These are phyloP conservation scores for Diaprepes abbreviatus DNA, from an alignment of 2,888 invertebrate genomes.

Conservation along the genomic window DNA sequence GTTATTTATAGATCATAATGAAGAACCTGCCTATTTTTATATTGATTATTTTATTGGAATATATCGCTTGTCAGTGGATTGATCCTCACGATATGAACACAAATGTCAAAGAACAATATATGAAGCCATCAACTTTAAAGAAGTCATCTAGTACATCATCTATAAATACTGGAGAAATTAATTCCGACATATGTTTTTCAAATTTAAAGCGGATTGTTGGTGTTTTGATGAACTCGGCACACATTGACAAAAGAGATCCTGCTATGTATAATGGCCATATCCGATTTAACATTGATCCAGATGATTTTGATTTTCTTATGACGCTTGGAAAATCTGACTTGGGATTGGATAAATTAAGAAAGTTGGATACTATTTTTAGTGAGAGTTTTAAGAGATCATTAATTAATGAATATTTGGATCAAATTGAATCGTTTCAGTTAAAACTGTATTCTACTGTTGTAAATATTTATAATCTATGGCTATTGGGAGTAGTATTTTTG, in stretches of 20 bases:
- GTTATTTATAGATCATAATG: background rate
- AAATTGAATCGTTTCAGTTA: slow-evolving; percentile 40
- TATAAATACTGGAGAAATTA: slow-evolving; percentile 19
- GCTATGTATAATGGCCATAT: slow-evolving; percentile 46
- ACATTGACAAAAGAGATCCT: slow-evolving; percentile 43
- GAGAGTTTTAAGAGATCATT: slow-evolving; percentile 44
- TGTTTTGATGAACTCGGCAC: slow-evolving; percentile 50
- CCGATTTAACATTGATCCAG: slow-evolving; percentile 43
- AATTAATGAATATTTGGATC: slow-evolving; percentile 45
- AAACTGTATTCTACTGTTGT: slow-evolving; percentile 44
- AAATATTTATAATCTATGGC: slow-evolving; percentile 44
- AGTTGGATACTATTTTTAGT: slow-evolving; percentile 53
- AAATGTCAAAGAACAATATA: slow-evolving; percentile 40
- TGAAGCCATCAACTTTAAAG: slow-evolving; percentile 8
- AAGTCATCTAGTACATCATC: slow-evolving; percentile 3
- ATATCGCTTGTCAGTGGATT: slow-evolving; percentile 45
- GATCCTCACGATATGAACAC: slow-evolving; percentile 56
- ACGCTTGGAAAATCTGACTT: slow-evolving; percentile 46
- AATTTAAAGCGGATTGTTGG: slow-evolving; percentile 51
- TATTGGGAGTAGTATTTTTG: slow-evolving; percentile 38
- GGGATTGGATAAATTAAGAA: slow-evolving; percentile 48
- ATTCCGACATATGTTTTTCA: slow-evolving; percentile 34
- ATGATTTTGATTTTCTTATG: slow-evolving; percentile 49
- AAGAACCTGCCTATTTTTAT: background rate
- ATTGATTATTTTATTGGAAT: background rate